Evolutionary conservation across 2,888 invertebrate species (phyloP), one percentile per base, ranked within the genome.

Genomic region (Pinctada fucata): DNA sequence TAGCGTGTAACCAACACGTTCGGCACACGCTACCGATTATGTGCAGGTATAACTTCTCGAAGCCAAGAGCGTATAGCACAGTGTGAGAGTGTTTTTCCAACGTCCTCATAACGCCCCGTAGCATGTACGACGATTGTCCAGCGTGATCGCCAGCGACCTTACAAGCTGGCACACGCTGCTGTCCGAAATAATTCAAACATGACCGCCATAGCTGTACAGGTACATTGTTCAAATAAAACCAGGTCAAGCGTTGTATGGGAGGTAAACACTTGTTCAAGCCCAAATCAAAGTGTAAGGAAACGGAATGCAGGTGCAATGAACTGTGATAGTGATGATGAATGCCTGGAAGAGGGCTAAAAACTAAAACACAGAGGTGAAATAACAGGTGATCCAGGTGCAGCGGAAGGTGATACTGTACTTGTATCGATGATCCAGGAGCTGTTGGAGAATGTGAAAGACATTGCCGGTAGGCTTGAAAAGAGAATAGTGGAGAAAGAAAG

Each of bases 401-500:
- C 6, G 6, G 8, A 10, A 1, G 58, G 58, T 58, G 0, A 58
- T 58, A 13, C 1, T 31, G 1, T 58, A 58, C 13, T 58, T 58
- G 58, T 58, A 58, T 58, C 58, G 6, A 58, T 58, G 58, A 58
- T 13, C 6, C 58, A 58, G 58, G 58, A 58, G 1, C 1, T 58
- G 6, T 58, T 1, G 58, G 58, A 6, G 13, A 31, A 1, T 31
- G 0, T 31, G 31, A 31, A 31, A 1, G 31, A 45, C 8, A 6
- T 71, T 31, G 52, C 71, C 16, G 4, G 13, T 4, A 51, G 71
- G 1, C 52, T 71, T 31, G 52, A 71, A 8, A 51, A 52, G 31
- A 51, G 63, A 8, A 72, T 72, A 16, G 48, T 16, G 63, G 72
- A 72, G 16, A 72, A 48, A 48, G 49, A 72, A 64, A 3, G 72